Evolutionary conservation across 2,113 vertebrate genomes (phyloP).

Genomic region (Hemichromis elongatus): DNA sequence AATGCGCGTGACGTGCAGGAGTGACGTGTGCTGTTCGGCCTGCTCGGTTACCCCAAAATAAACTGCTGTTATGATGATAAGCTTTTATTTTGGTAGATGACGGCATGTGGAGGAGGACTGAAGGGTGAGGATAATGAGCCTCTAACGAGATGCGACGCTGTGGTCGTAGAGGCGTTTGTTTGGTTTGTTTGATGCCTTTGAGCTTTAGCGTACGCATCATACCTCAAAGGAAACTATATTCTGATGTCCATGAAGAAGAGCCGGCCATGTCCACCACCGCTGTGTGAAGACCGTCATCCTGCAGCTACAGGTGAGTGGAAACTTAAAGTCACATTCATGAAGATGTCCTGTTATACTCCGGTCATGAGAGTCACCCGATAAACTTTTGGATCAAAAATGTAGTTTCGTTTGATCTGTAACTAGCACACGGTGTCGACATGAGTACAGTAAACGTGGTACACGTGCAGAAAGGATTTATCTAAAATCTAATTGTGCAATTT

Average conservation of each 20-base stretch:
- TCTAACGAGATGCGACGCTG: background rate
- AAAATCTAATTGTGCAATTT: background rate
- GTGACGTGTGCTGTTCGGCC: background rate
- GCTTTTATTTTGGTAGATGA: constrained; percentile 15
- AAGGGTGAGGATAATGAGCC: background rate
- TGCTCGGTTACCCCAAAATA: background rate
- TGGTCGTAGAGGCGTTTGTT: background rate
- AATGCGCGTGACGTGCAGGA: background rate
- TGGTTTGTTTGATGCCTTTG: background rate
- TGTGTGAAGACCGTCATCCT: background rate
- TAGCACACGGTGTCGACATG: fast-evolving
- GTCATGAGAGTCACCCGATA: background rate
- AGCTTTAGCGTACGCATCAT: fast-evolving
- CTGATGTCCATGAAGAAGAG: background rate
- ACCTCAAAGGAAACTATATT: too few species aligned
- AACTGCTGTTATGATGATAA: background rate
- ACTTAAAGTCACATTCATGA: too few species aligned
- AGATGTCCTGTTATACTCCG: background rate
- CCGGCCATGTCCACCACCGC: background rate
- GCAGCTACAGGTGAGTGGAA: background rate
- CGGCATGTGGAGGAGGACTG: background rate
- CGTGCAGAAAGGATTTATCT: background rate
- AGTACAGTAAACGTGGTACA: fast-evolving
- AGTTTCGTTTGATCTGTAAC: background rate
- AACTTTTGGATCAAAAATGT: background rate